Evolutionary conservation across 1,140 invertebrate genomes (phyloP).

Genomic region (Monochamus saltuarius): DNA sequence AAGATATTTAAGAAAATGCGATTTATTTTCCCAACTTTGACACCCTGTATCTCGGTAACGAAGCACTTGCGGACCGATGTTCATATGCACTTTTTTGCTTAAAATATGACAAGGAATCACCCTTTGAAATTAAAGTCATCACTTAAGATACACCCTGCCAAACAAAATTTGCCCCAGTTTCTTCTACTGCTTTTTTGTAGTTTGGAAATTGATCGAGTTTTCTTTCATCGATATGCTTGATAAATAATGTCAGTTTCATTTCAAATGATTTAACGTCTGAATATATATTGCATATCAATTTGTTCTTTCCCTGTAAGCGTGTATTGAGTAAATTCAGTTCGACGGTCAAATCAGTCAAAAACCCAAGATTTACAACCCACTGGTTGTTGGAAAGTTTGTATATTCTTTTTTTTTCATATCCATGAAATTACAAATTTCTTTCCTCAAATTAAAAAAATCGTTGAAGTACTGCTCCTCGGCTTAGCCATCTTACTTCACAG

Average conservation of each 20-base stretch:
- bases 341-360: constrained; percentile 22
- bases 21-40: too few relatives aligned
- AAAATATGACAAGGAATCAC: too few relatives aligned
- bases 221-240: constrained; percentile 4
- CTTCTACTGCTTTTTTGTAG: constrained; percentile 14
- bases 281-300: constrained; percentile 20
- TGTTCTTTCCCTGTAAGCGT: constrained; percentile 18
- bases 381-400: constrained; percentile 12
- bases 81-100: too few relatives aligned
- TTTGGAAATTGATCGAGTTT: constrained; percentile 11
- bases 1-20: too few relatives aligned
- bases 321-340: constrained; percentile 21
- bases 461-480: constrained; percentile 23
- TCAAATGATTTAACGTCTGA: constrained; percentile 1
- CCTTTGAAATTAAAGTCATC: too few relatives aligned
- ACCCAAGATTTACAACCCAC: constrained; percentile 21
- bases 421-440: constrained; percentile 23
- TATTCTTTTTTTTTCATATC: constrained; percentile 18
- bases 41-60: too few relatives aligned
- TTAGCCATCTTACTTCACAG: constrained; percentile 26
- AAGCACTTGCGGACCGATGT: too few relatives aligned
- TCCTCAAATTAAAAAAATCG: constrained; percentile 24
- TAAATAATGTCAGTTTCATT: too few relatives aligned
- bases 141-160: too few relatives aligned
- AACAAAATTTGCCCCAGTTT: background rate